Evolutionary conservation across 2,888 invertebrate species (phyloP), one percentile per base, ranked within the genome.

Genomic region (Eumerus sabulonum): DNA sequence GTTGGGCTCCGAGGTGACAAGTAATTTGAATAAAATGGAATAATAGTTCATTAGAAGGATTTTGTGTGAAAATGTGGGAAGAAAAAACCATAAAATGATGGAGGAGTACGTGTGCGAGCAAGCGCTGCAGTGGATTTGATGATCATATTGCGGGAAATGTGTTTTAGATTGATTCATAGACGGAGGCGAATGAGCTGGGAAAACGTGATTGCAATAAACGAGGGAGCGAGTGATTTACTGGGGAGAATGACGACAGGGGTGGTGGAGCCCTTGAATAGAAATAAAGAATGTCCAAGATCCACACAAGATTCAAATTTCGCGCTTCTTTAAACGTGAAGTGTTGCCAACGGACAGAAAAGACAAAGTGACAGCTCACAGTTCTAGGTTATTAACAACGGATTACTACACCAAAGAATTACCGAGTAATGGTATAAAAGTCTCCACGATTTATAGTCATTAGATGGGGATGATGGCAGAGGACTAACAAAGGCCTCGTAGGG

Each of bases 31-130:
- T 73, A 62, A 40, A 50, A 51, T 16, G 40, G 51, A 63, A 73
- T 73, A 50, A 68, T 77, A 36, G 44, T 64, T 73, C 59, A 50
- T 64, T 54, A 74, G 63, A 70, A 70, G 68, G 53, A 64, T 68
- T 57, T 57, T 51, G 16, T 60, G 54, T 45, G 12, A 12, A 42
- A 13, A 27, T 38, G 17, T 68, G 62, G 42, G 54, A 62, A 47
- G 40, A 27, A 38, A 70, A 38, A 14, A 42, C 16, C 13, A n/a
- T 13, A 2, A 27, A 18, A 13, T 54, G 42, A 44, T 19, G 42
- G 18, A 57, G 9, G 44, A 51, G 38, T 40, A 40, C 40, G 40
- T 40, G 40, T 40, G 27, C 13, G 19, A 9, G 44, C 1, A n/a
- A 11, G 19, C 27, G 53, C 47, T 45, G 53, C 45, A 45, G 47